Evolutionary conservation across 2,888 invertebrate genomes (phyloP), one percentile per base, ranked within the genome.

Genomic region (Agriopis marginaria): DNA sequence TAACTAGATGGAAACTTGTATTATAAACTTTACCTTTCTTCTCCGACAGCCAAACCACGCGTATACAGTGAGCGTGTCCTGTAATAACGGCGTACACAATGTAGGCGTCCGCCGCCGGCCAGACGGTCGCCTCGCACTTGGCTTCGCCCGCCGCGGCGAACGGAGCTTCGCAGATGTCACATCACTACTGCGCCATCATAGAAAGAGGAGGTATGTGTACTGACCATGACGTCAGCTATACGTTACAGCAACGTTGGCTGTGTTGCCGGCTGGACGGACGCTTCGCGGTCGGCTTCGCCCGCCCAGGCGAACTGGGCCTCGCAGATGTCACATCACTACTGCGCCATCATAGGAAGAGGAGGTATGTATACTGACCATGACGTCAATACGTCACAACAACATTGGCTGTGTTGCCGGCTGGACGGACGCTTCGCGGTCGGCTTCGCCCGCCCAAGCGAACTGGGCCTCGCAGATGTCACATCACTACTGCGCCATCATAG

Each of bases 11-110:
- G 32, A 32, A 32, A 23, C 5, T 32, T 0, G 4, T 61, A 11
- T 17, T 4, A 17, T 47, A 14, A 32, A 17, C 9, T 39, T 7
- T 39, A n/a, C 7, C 6, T 7, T 39, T 23, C 11, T 32, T 39
- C 11, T 53, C 10, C 42, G 79, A 0, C 89, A 94, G 94, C 79
- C 89, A 7, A 89, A 86, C 76, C 94, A 94, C 80, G 92, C 90
- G 0, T 95, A 95, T 78, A 95, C 95, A 0, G 82, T 96, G 49
- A 95, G 94, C 42, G 91, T 96, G 11, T 86, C 95, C 0, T 95
- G 95, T 77, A 85, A 93, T 47, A 85, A 84, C 60, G 88, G 90
- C 58, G 94, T 95, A 39, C 95, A 95, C 85, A 95, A 96, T 82
- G 92, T 96, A 32, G 95, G 95, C 44, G 92, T 95, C n/a, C 85